These are phyloP conservation scores for Pteronotus mesoamericanus DNA, from an alignment of 2,797 vertebrate genomes.

Conservation along the genomic window DNA sequence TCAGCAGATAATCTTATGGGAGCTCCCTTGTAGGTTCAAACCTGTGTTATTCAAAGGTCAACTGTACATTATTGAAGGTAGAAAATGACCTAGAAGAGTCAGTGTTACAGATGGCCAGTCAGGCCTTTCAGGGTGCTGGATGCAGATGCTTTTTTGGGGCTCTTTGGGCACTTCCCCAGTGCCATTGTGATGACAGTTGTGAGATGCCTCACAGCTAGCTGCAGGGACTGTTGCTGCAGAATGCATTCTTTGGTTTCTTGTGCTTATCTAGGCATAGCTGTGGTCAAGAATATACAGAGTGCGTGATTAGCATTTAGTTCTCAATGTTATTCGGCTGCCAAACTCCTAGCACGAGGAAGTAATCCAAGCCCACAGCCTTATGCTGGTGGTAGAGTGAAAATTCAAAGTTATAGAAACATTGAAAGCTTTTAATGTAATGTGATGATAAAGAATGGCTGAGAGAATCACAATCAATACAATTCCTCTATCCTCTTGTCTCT, in stretches of 20 bases:
- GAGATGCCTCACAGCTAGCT: not conserved
- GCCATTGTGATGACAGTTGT: not conserved
- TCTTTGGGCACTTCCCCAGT: not conserved
- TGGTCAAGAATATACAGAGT: slow-evolving; percentile 39
- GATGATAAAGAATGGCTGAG: slow-evolving; percentile 37
- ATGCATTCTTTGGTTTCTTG: slow-evolving; percentile 27
- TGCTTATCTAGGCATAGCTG: slow-evolving; percentile 54
- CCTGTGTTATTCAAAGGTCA: not conserved
- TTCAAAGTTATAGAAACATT: slow-evolving; percentile 26
- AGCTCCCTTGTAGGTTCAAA: not conserved
- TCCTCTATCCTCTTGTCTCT: not conserved
- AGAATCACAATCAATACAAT: not conserved
- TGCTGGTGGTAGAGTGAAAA: slow-evolving; percentile 42
- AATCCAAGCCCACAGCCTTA: slow-evolving; percentile 7
- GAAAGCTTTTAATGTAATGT: not conserved
- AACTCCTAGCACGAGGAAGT: slow-evolving; percentile 41
- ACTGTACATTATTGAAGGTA: not conserved
- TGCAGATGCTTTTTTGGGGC: not conserved
- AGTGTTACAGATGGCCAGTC: not conserved
- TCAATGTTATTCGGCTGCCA: slow-evolving; percentile 43
- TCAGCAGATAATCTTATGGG: not conserved
- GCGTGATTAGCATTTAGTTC: slow-evolving; percentile 41
- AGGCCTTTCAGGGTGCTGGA: not conserved
- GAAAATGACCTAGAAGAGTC: not conserved
- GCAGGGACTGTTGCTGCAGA: not conserved